phyloP scores from a whole-genome alignment of 2,797 vertebrate genomes.

The Gila robusta region DNA sequence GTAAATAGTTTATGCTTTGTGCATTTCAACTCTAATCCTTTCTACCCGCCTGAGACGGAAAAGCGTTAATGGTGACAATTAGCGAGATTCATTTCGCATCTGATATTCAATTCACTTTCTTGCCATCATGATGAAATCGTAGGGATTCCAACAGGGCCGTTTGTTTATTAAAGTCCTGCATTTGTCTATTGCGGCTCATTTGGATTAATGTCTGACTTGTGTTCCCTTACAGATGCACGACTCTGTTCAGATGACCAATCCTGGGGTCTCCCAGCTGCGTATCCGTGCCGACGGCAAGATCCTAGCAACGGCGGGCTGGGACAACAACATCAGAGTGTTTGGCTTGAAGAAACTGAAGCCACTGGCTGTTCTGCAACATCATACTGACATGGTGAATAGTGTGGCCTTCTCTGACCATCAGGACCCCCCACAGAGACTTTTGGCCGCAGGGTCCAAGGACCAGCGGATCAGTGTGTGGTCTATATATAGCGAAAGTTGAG shows the following conservation, averaged over 20 bases:
- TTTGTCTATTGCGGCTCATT: neutral
- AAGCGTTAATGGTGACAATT: neutral
- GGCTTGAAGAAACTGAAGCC: slow-evolving; percentile 91
- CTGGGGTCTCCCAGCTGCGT: slow-evolving; percentile 87
- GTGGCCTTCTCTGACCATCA: slow-evolving; percentile 87
- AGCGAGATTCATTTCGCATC: slow-evolving; percentile 17
- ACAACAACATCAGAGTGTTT: slow-evolving; percentile 89
- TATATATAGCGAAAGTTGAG: slow-evolving; percentile 79
- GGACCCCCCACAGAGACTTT: slow-evolving; percentile 75
- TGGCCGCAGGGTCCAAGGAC: slow-evolving; percentile 93
- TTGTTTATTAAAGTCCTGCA: slow-evolving; percentile 24
- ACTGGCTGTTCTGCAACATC: slow-evolving; percentile 90
- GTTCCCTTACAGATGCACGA: slow-evolving; percentile 78
- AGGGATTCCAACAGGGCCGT: neutral
- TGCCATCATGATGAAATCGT: neutral
- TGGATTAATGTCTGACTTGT: slow-evolving; percentile 32
- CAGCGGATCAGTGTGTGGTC: slow-evolving; percentile 95
- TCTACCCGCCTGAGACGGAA: slow-evolving; percentile 17
- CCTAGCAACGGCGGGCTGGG: slow-evolving; percentile 92
- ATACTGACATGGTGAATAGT: slow-evolving; percentile 84
- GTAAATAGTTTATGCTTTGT: slow-evolving; percentile 32
- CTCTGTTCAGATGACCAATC: slow-evolving; percentile 83
- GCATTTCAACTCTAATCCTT: slow-evolving; percentile 25
- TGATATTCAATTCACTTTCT: slow-evolving; percentile 2
- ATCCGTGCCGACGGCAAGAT: slow-evolving; percentile 88